Evolutionary conservation across 2,113 vertebrate genomes (phyloP).

Genomic region (Nymphicus hollandicus): DNA sequence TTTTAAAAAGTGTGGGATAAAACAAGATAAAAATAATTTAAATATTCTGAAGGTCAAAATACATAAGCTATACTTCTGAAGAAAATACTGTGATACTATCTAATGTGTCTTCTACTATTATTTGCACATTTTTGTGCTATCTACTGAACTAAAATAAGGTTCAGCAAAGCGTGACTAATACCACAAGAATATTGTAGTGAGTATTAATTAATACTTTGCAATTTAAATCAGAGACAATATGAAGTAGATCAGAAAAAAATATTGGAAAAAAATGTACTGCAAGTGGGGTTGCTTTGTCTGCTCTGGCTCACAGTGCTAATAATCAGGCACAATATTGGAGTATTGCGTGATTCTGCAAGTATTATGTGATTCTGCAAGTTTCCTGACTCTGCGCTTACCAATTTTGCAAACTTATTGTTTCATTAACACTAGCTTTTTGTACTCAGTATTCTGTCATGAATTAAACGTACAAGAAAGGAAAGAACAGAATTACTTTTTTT

Average conservation of each 20-base stretch:
- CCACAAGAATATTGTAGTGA: background rate
- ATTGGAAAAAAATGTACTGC: background rate
- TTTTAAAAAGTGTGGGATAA: background rate
- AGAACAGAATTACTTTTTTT: background rate
- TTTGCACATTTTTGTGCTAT: background rate
- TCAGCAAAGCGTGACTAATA: conserved; percentile 37
- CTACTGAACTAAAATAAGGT: background rate
- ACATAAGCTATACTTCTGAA: background rate
- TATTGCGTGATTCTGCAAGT: background rate
- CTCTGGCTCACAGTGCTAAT: background rate
- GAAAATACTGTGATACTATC: background rate
- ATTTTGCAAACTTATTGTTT: background rate
- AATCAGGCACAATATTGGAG: background rate
- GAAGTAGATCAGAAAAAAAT: conserved; percentile 13
- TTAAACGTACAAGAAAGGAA: background rate
- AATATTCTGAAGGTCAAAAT: background rate
- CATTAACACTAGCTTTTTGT: background rate
- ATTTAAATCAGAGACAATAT: conserved; percentile 12
- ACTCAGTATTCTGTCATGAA: background rate
- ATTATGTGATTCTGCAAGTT: background rate
- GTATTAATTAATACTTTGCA: conserved; percentile 26
- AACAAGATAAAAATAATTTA: background rate
- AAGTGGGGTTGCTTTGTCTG: conserved; percentile 7
- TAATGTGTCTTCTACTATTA: background rate
- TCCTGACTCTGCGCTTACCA: conserved; percentile 24